Conservation (phyloP, 2,888 invertebrate genomes). For the Caenorhabditis sp. region DNA sequence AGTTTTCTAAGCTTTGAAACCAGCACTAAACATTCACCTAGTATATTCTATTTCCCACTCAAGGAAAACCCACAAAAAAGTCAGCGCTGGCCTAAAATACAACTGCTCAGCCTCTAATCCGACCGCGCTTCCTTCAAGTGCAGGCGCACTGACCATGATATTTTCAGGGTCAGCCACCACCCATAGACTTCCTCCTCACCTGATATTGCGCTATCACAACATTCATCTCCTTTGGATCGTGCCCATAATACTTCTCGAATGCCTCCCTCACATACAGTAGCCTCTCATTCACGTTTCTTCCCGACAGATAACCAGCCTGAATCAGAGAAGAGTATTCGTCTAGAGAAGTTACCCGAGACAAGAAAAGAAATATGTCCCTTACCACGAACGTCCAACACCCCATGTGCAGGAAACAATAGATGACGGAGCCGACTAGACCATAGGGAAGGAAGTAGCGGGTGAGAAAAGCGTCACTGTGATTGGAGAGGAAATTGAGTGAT, state of each 20-base stretch:
- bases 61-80: too few relatives aligned
- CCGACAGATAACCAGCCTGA: slow-evolving; percentile 31
- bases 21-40: too few relatives aligned
- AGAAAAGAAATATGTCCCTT: too few relatives aligned
- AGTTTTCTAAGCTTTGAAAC: too few relatives aligned
- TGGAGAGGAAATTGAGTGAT: neutral
- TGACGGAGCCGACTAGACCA: slow-evolving; percentile 15
- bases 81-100: too few relatives aligned
- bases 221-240: slow-evolving; percentile 24
- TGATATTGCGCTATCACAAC: slow-evolving; percentile 40
- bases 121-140: too few relatives aligned
- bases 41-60: too few relatives aligned
- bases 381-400: slow-evolving; percentile 25
- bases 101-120: too few relatives aligned
- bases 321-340: neutral
- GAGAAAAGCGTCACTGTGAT: slow-evolving; percentile 1
- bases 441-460: slow-evolving; percentile 12
- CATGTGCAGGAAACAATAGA: slow-evolving; percentile 28
- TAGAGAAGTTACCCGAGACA: too few relatives aligned
- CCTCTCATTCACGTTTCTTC: neutral
- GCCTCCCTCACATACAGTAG: slow-evolving; percentile 19
- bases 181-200: neutral
- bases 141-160: too few relatives aligned
- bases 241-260: slow-evolving; percentile 16
- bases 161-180: too few relatives aligned